Base-by-base conservation (phyloP, 2,888 invertebrate genomes). In the Girardia tigrina region DNA sequence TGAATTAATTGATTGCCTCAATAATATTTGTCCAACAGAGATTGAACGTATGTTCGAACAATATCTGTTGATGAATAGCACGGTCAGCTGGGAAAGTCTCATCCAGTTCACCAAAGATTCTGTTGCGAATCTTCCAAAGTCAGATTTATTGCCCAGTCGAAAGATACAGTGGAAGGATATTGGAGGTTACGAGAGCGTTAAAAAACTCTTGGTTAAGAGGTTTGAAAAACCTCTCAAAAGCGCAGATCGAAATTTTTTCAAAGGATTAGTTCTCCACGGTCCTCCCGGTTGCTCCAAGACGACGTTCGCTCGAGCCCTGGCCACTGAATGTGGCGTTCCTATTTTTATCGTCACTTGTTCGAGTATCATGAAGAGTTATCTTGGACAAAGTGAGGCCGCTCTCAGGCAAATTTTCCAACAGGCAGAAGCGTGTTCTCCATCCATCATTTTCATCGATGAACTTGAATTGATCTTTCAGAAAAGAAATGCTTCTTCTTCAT, bases 261-360 rank as follows among this genome's bases (percentile, higher is more conserved):
- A n/a, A 27, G 75, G 75, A 6, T 27, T 75, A 8, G 28, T 75
- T 14, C 72, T 75, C 8, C 29, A 75, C 28, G 75, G 75, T 27
- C 75, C 75, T 26, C 75, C 36, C 23, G 75, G 75, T 12, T 75
- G 75, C 28, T 75, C 73, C 27, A 75, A 75, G 28, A 75, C 75
- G 6, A 75, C 74, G 75, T 75, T 75, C 20, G 75, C 71, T 6
- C 27, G 73, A 12, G 75, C 75, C 20, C 73, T 75, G n/a, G 75
- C 75, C 16, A 75, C 75, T 4, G 75, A 75, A 29, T 75, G 73
- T 74, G 12, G 23, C 1, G 29, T 75, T 4, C 26, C 16, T 26
- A 27, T 75, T n/a, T n/a, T 75, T 29, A 28, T 72, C 12, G 28
- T 75, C 6, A n/a, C 26, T 4, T n/a, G 27, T 23, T 74, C 75